Conservation (phyloP, 1,140 invertebrate species). For the Babylonia areolata region DNA sequence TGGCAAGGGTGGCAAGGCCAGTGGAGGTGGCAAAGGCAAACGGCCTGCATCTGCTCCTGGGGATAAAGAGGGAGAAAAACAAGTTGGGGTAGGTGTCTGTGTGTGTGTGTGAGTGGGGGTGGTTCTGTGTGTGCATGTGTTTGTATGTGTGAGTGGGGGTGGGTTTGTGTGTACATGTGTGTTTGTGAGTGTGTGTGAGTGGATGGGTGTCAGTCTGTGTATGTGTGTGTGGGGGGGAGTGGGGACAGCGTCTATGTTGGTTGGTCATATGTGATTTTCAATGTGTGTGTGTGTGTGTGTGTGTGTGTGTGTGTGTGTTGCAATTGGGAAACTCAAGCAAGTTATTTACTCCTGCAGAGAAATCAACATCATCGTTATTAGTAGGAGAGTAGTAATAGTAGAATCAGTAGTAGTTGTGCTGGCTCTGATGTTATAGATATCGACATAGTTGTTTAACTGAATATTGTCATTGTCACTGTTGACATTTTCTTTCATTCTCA, state of each 20-base stretch:
- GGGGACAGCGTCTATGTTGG: neutral
- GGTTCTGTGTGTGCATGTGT: neutral
- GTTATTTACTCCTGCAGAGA: no score
- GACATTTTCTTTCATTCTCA: no score
- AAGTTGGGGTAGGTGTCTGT: neutral
- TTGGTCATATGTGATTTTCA: neutral
- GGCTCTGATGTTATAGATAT: no score
- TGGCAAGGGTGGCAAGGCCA: constrained; percentile 57
- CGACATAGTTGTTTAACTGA: no score
- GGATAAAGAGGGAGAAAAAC: constrained; percentile 26
- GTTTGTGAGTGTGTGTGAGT: neutral
- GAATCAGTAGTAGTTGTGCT: no score
- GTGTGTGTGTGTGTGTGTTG: neutral
- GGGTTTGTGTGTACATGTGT: neutral
- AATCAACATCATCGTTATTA: no score
- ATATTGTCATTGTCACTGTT: no score
- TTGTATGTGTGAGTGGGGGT: neutral
- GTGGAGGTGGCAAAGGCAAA: constrained; percentile 50
- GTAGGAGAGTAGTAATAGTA: no score
- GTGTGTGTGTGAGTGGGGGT: neutral
- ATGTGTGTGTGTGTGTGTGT: constrained; percentile 15
- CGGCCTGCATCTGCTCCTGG: constrained; percentile 55
- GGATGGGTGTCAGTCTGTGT: neutral
- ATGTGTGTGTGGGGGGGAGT: neutral
- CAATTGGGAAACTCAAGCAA: no score